Percentiles rank a stretch among this genome's conserved stretches.
Conservation (phyloP, 2,888 invertebrate species). For the Lepidocyrtoides sp. region DNA sequence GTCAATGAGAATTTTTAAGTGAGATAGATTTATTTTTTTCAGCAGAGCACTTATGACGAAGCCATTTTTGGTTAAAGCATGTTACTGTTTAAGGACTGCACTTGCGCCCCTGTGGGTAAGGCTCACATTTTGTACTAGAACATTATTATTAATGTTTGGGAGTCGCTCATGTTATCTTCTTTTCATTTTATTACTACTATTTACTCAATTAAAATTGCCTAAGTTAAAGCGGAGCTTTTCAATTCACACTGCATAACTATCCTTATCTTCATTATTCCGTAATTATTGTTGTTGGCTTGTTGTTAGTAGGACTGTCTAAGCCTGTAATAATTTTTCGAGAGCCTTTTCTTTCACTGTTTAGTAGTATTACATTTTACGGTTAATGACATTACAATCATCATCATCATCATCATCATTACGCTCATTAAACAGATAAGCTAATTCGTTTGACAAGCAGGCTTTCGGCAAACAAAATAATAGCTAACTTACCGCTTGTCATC, state of each 20-base stretch:
- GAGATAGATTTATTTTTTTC: not conserved
- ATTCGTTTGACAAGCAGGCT: constrained; percentile 21
- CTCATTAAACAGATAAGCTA: constrained; percentile 17
- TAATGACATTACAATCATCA: not conserved
- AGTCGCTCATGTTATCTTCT: not conserved
- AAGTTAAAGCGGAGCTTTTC: not conserved
- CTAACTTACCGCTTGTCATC: constrained; percentile 36
- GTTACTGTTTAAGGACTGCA: not conserved
- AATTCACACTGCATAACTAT: not conserved
- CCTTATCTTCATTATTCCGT: not conserved
- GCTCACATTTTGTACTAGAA: not conserved
- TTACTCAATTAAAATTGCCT: not conserved
- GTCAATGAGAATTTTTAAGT: not conserved
- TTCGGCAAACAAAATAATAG: not conserved
- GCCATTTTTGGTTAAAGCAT: not conserved
- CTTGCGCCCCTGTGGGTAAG: not conserved
- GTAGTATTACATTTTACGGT: not conserved
- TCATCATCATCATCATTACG: constrained; percentile 3
- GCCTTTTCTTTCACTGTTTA: constrained; percentile 17
- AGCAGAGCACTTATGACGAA: not conserved
- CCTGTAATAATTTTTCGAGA: not conserved
- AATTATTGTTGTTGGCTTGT: too few relatives aligned
- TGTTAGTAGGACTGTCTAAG: not conserved
- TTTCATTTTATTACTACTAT: too few relatives aligned
- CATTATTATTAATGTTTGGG: not conserved